phyloP scores from a whole-genome alignment of 2,113 vertebrate genomes.

The Dryoscopus gambensis region DNA sequence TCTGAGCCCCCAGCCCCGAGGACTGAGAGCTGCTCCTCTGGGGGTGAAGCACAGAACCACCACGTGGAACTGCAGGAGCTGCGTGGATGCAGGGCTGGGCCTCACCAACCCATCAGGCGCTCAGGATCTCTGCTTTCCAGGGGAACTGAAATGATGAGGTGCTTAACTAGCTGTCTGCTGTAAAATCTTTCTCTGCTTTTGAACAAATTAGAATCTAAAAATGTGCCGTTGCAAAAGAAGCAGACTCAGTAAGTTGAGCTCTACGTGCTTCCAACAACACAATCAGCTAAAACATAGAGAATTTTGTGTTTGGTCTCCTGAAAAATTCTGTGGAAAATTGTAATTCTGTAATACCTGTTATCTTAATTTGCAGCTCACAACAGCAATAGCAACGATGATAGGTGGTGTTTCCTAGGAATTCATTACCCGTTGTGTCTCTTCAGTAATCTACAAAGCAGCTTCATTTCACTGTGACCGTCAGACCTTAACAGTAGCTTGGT shows the following conservation, averaged over 20 bases:
- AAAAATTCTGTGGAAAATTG: neutral
- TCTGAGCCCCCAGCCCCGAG: neutral
- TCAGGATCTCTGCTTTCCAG: neutral
- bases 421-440: neutral
- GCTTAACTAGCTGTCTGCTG: neutral
- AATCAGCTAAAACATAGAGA: neutral
- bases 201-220: neutral
- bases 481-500: neutral
- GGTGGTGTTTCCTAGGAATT: neutral
- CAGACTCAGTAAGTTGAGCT: neutral
- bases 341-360: neutral
- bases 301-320: neutral
- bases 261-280: fast-evolving
- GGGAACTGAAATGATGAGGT: neutral
- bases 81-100: neutral
- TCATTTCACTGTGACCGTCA: neutral
- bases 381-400: neutral
- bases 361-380: neutral
- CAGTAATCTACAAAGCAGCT: neutral
- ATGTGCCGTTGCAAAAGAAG: neutral
- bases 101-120: neutral
- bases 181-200: neutral
- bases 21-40: fast-evolving
- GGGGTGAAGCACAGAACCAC: neutral
- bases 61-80: fast-evolving